Base-by-base conservation (phyloP, 2,113 vertebrate genomes). In the Dolichallabes microphthalmus region DNA sequence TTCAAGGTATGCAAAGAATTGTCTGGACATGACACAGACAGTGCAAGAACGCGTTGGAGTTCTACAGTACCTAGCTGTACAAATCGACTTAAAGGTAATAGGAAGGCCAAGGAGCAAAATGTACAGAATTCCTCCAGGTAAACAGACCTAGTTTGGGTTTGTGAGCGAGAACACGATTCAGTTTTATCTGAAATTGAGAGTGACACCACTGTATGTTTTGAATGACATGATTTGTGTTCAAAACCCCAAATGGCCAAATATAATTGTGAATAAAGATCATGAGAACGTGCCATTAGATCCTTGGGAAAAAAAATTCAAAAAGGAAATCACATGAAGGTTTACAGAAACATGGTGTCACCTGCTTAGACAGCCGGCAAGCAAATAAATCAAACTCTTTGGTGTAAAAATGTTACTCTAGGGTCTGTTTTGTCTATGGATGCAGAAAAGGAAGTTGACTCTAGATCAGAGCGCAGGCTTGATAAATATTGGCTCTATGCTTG, bases 41-140 rank as follows among this genome's bases (percentile, higher is more conserved):
- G 7, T 32, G 30, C 71, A 63, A 12, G 11, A 17, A 52, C 25
- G 2, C 39, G 82, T 27, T 64, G 50, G 52, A 68, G 30, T 76
- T 63, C 45, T 75, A 82, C 7, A 8, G 45, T 45, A 45, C 19
- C 0, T 58, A 13, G 82, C 32, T 64, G 15, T 5, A 20, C 50
- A n/a, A 78, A 20, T 50, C 32, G 57, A 39, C 27, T 53, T 20
- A 30, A 66, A 61, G 25, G 58, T 68, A 80, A 82, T 25, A 82
- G 85, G 76, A 90, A 85, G 78, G 77, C 14, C 61, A 63, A 53
- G 58, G 45, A 79, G 55, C 14, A 84, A 77, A 88, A 87, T 84
- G 74, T 83, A 52, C 76, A 73, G 17, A 85, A 64, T 85, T 90
- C 68, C 35, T 82, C 27, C 79, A 68, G 82, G 12, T 15, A 32